phyloP scores from a whole-genome alignment of 2,113 vertebrate species.

The Cryptotis parvus region DNA sequence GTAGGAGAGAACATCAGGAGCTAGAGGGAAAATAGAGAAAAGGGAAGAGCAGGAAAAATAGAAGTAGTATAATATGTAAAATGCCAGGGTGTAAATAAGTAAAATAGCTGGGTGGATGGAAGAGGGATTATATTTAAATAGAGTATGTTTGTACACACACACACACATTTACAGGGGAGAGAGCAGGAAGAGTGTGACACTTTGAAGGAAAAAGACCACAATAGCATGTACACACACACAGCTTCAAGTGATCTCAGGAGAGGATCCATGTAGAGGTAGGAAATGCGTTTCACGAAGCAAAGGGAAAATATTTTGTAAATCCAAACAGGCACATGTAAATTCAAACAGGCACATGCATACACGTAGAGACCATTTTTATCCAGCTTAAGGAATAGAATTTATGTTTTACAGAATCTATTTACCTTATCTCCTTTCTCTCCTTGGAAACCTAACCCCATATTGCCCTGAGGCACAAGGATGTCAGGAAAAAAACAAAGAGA shows the following conservation, averaged over 20 bases:
- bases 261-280: neutral
- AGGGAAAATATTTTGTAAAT: too few relatives aligned
- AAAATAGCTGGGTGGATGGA: slow-evolving; percentile 15
- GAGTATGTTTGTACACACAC: neutral
- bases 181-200: neutral
- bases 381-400: slow-evolving; percentile 22
- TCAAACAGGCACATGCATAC: neutral
- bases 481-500: slow-evolving; percentile 69
- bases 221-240: neutral
- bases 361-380: slow-evolving; percentile 32
- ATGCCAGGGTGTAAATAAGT: neutral
- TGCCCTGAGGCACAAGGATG: slow-evolving; percentile 87
- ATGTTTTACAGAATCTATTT: slow-evolving; percentile 69
- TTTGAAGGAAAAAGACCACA: slow-evolving; percentile 46
- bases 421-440: slow-evolving; percentile 96
- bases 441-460: slow-evolving; percentile 90
- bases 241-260: neutral
- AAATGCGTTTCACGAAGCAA: slow-evolving; percentile 33
- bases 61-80: too few relatives aligned
- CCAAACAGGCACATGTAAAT: slow-evolving; percentile 45
- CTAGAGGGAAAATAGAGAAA: neutral
- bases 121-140: neutral
- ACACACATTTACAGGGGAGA: slow-evolving; percentile 6
- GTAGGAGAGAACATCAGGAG: neutral
- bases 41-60: neutral